Evolutionary conservation across 2,113 vertebrate species (phyloP), one percentile per base, ranked within the genome.

Genomic region (Podocnemis expansa): DNA sequence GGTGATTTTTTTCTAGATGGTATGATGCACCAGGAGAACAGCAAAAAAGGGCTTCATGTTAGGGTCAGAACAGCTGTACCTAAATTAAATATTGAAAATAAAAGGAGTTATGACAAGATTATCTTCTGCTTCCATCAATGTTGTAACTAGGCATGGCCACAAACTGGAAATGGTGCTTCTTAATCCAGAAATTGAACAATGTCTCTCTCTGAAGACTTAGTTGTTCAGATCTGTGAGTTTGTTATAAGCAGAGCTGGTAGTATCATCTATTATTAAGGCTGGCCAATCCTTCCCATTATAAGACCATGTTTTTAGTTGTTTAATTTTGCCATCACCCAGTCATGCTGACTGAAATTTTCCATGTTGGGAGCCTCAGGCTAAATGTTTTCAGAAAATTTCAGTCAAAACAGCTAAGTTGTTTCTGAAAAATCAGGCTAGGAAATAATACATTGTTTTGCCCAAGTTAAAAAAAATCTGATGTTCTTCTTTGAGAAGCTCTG

Each of bases 281-380:
- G 87, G 34, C 52, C 85, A 58, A 5, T 63, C 76, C 52, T 80
- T 85, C 63, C 58, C 27, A 87, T 88, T 70, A 56, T 27, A n/a
- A 84, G 12, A n/a, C 47, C 34, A 8, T 67, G 34, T 67, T 60
- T 67, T 67, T 67, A 67, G 34, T n/a, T 67, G 63, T 34, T 67
- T 21, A 67, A 67, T 9, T 38, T 63, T n/a, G 63, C 63, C 17
- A 67, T 21, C 19, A 38, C 19, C 34, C 34, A n/a, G 9, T 67
- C 1, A 67, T 67, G n/a, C 19, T 10, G 34, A 67, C 34, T 67
- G 34, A 67, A 38, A 63, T 38, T 38, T 67, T 67, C 63, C 17
- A 67, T 67, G 7, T 17, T 67, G 16, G 34, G 19, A 21, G 34
- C 34, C 63, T 19, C 63, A 38, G 8, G 17, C n/a, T 67, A n/a